phyloP scores from a whole-genome alignment of 2,113 vertebrate genomes.

The Antigone vipio region DNA sequence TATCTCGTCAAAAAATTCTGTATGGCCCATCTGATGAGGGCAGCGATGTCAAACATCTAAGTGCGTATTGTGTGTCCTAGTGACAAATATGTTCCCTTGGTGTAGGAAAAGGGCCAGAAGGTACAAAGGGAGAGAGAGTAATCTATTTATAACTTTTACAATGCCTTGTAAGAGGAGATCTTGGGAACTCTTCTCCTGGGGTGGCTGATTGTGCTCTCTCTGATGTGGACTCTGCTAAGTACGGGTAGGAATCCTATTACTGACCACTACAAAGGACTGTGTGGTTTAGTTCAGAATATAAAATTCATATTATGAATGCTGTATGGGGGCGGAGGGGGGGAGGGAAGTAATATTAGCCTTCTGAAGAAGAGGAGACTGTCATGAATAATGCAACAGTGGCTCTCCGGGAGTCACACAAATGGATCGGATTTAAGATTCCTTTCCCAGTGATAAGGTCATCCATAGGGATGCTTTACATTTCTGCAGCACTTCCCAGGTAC shows the following conservation, averaged over 20 bases:
- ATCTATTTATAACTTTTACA: slow-evolving; percentile 70
- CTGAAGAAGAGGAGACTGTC: slow-evolving; percentile 64
- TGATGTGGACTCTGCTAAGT: slow-evolving; percentile 63
- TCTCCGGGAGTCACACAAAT: slow-evolving; percentile 60
- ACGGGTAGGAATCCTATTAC: slow-evolving; percentile 61
- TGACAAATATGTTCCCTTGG: slow-evolving; percentile 69
- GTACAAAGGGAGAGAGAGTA: slow-evolving; percentile 60
- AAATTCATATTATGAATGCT: slow-evolving; percentile 72
- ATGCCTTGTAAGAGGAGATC: slow-evolving; percentile 77
- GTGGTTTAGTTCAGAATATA: slow-evolving; percentile 69
- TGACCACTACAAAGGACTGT: slow-evolving; percentile 69
- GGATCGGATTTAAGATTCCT: slow-evolving; percentile 65
- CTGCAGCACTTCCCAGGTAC: slow-evolving; percentile 30
- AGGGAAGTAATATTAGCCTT: slow-evolving; percentile 69
- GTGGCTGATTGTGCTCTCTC: slow-evolving; percentile 65
- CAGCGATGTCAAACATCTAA: slow-evolving; percentile 64
- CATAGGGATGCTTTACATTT: slow-evolving; percentile 34
- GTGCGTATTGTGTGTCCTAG: slow-evolving; percentile 64
- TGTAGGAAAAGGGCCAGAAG: slow-evolving; percentile 48
- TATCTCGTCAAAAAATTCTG: slow-evolving; percentile 11
- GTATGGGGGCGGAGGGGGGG: slow-evolving; percentile 40
- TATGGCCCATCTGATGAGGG: slow-evolving; percentile 58
- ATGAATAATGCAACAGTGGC: slow-evolving; percentile 68
- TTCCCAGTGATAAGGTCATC: slow-evolving; percentile 51
- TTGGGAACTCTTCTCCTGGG: slow-evolving; percentile 77